These are phyloP conservation scores for Telmatherina bonti DNA, from an alignment of 2,797 vertebrate genomes.

Conservation along the genomic window DNA sequence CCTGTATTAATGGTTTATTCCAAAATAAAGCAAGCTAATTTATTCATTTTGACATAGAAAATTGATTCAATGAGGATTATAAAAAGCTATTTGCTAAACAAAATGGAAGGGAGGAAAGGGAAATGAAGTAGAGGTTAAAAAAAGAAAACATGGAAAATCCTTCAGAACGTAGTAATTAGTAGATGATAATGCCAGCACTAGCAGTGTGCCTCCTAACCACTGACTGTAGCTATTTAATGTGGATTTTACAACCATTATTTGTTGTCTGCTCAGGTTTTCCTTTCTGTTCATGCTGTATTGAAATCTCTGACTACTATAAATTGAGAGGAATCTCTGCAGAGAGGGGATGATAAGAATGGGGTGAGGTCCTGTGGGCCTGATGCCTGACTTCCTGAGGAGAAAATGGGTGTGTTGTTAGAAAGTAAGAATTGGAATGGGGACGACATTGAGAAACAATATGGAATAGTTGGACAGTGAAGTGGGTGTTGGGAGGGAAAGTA, in stretches of 20 bases:
- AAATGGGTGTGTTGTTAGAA: slow-evolving; percentile 56
- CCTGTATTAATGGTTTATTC: slow-evolving; percentile 83
- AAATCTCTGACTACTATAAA: slow-evolving; percentile 62
- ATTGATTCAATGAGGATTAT: slow-evolving; percentile 82
- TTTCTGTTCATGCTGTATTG: slow-evolving; percentile 73
- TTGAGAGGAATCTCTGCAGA: slow-evolving; percentile 72
- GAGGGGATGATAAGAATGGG: slow-evolving; percentile 44
- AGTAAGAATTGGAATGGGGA: slow-evolving; percentile 42
- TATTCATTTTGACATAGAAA: slow-evolving; percentile 82
- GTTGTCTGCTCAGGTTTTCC: slow-evolving; percentile 66
- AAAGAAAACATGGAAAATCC: slow-evolving; percentile 77
- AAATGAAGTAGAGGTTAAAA: slow-evolving; percentile 77
- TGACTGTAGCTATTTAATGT: slow-evolving; percentile 56
- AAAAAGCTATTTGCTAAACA: slow-evolving; percentile 84
- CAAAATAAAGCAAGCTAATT: slow-evolving; percentile 85
- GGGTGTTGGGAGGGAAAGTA: slow-evolving; percentile 50
- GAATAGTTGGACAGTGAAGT: too few species aligned
- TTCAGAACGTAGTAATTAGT: slow-evolving; percentile 77
- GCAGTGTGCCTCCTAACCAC: slow-evolving; percentile 46
- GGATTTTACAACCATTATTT: slow-evolving; percentile 54
- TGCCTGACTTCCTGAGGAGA: slow-evolving; percentile 56
- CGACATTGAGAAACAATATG: slow-evolving; percentile 53
- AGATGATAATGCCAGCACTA: slow-evolving; percentile 64
- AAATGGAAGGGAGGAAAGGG: slow-evolving; percentile 73
- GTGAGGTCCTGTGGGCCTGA: slow-evolving; percentile 62